Evolutionary conservation across 2,888 invertebrate species (phyloP).

Genomic region (Bombylius discolor): DNA sequence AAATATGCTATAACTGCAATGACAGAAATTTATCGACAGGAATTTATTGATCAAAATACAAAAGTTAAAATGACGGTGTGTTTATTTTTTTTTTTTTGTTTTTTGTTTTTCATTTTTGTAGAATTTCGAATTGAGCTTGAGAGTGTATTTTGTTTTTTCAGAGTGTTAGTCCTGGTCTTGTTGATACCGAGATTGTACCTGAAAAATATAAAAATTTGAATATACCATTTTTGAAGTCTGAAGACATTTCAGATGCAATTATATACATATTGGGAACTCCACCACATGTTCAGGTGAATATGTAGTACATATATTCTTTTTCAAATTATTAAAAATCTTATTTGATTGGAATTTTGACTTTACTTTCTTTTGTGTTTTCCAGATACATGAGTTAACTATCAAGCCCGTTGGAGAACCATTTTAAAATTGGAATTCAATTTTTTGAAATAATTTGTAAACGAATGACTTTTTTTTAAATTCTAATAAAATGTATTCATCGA

Average conservation of each 20-base stretch:
- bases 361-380: neutral
- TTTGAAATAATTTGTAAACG: too few relatives aligned
- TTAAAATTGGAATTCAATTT: too few relatives aligned
- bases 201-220: slow-evolving; percentile 18
- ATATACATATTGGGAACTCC: slow-evolving; percentile 29
- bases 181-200: slow-evolving; percentile 32
- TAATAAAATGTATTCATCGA: too few relatives aligned
- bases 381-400: slow-evolving; percentile 6
- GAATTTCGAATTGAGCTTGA: too few relatives aligned
- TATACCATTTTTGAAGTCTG: slow-evolving; percentile 26
- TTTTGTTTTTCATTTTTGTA: too few relatives aligned
- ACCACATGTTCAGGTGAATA: slow-evolving; percentile 25
- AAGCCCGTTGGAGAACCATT: slow-evolving; percentile 4
- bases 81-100: too few relatives aligned
- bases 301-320: too few relatives aligned
- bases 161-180: slow-evolving; percentile 33
- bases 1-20: slow-evolving; percentile 32
- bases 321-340: too few relatives aligned
- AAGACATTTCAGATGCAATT: slow-evolving; percentile 31
- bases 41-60: slow-evolving; percentile 22
- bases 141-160: slow-evolving; percentile 2
- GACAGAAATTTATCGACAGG: slow-evolving; percentile 30
- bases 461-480: too few relatives aligned
- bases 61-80: slow-evolving; percentile 26
- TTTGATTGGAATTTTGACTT: too few relatives aligned